phyloP scores from a whole-genome alignment of 2,113 vertebrate species.

The human region DNA sequence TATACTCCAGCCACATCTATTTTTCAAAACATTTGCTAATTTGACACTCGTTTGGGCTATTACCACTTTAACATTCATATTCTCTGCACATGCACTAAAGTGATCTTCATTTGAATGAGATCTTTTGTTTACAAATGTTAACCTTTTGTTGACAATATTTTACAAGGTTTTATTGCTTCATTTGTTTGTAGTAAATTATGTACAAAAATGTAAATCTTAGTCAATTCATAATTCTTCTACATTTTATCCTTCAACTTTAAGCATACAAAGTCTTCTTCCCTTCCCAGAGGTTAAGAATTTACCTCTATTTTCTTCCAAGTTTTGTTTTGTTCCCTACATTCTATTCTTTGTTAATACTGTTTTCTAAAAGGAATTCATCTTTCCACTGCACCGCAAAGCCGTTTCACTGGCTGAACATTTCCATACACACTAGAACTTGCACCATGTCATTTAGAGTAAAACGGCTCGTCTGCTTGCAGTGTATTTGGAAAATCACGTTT shows the following conservation, averaged over 20 bases:
- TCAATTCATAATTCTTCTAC: neutral
- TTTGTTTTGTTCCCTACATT: neutral
- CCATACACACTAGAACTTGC: too few relatives aligned
- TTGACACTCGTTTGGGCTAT: fast-evolving
- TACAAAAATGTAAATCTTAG: neutral
- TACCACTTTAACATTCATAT: fast-evolving
- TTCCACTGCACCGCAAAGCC: neutral
- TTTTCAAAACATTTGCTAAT: neutral
- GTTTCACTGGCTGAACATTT: fast-evolving
- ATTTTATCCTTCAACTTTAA: neutral
- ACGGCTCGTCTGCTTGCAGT: neutral
- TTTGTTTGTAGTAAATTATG: neutral
- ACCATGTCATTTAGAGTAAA: neutral
- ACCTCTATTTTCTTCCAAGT: neutral
- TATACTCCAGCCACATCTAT: fast-evolving
- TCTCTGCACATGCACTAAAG: too few relatives aligned
- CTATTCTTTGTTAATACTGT: neutral
- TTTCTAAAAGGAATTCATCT: neutral
- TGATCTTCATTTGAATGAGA: neutral
- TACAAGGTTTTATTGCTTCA: neutral
- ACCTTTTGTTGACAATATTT: neutral
- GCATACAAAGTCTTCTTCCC: neutral
- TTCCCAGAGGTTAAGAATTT: neutral
- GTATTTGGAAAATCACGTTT: neutral
- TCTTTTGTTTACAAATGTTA: neutral